Percentiles rank a stretch among this genome's conserved stretches.
phyloP scores from a whole-genome alignment of 2,113 vertebrate genomes.

The Oreochromis spilurus region DNA sequence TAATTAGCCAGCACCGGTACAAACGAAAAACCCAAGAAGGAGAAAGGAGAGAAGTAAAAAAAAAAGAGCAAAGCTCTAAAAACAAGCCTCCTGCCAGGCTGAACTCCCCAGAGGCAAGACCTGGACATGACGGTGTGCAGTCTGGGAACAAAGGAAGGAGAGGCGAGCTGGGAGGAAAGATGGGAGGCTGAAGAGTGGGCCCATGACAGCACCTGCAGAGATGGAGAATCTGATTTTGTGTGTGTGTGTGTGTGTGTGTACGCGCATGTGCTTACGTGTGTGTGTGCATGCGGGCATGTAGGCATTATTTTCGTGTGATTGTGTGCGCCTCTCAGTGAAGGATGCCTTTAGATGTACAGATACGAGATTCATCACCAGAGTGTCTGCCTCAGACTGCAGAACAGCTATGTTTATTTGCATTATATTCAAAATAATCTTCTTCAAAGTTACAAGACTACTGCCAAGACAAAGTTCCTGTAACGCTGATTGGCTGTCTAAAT shows the following conservation, averaged over 20 bases:
- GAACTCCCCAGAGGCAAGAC: slow-evolving; percentile 68
- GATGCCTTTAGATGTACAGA: slow-evolving; percentile 43
- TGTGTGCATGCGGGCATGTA: neutral
- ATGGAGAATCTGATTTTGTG: slow-evolving; percentile 38
- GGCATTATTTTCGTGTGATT: slow-evolving; percentile 45
- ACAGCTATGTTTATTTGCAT: neutral
- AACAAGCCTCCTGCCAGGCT: slow-evolving; percentile 73
- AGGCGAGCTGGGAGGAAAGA: slow-evolving; percentile 49
- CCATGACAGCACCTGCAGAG: slow-evolving; percentile 64
- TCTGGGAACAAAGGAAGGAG: slow-evolving; percentile 72
- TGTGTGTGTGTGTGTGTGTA: neutral
- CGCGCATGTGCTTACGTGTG: neutral
- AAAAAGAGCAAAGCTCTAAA: slow-evolving; percentile 60
- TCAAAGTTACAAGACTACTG: neutral
- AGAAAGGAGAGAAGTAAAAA: slow-evolving; percentile 50
- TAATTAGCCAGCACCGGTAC: slow-evolving; percentile 72
- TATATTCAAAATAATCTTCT: slow-evolving; percentile 1
- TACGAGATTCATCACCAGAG: neutral
- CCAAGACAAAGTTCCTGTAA: neutral
- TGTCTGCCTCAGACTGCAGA: neutral
- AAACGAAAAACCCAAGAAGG: slow-evolving; percentile 57
- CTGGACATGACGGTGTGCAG: slow-evolving; percentile 73
- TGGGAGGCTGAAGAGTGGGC: slow-evolving; percentile 59
- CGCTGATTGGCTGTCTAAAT: slow-evolving; percentile 1
- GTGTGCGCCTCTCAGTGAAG: slow-evolving; percentile 10